Conservation (phyloP, 2,113 vertebrate species). For the Channa argus region DNA sequence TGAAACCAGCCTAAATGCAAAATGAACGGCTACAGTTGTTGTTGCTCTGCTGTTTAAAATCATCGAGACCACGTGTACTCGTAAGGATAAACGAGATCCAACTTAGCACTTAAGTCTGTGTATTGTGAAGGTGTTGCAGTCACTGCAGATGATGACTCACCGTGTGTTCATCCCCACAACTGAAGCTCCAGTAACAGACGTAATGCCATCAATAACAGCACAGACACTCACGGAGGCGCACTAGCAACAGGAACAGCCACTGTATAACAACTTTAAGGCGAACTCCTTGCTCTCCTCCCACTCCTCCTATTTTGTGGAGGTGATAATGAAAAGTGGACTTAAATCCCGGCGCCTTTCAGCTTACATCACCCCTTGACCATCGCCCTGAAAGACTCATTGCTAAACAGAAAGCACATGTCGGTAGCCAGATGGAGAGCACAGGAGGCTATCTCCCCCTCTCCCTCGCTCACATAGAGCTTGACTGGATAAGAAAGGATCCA, state of each 20-base stretch:
- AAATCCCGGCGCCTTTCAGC: slow-evolving; percentile 8
- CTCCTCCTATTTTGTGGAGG: slow-evolving; percentile 1
- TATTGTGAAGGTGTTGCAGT: not conserved
- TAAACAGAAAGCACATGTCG: slow-evolving; percentile 55
- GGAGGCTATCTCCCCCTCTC: slow-evolving; percentile 54
- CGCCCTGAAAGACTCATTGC: slow-evolving; percentile 55
- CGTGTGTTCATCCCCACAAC: too few relatives aligned
- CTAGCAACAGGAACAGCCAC: slow-evolving; percentile 10
- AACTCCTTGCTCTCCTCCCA: not conserved
- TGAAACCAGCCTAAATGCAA: slow-evolving; percentile 33
- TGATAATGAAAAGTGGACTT: slow-evolving; percentile 15
- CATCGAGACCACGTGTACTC: too few relatives aligned
- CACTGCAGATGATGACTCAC: too few relatives aligned
- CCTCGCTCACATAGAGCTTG: slow-evolving; percentile 28
- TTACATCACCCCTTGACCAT: slow-evolving; percentile 38
- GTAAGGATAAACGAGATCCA: too few relatives aligned
- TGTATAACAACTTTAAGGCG: not conserved
- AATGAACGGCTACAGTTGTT: not conserved
- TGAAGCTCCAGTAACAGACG: too few relatives aligned
- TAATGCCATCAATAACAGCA: not conserved
- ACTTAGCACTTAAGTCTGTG: too few relatives aligned
- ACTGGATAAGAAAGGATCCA: slow-evolving; percentile 31
- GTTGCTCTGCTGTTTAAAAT: not conserved
- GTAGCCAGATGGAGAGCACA: slow-evolving; percentile 48
- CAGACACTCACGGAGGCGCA: not conserved